These are phyloP conservation scores for Acanthosoma haemorrhoidale DNA, from an alignment of 2,888 invertebrate species.

Conservation along the genomic window DNA sequence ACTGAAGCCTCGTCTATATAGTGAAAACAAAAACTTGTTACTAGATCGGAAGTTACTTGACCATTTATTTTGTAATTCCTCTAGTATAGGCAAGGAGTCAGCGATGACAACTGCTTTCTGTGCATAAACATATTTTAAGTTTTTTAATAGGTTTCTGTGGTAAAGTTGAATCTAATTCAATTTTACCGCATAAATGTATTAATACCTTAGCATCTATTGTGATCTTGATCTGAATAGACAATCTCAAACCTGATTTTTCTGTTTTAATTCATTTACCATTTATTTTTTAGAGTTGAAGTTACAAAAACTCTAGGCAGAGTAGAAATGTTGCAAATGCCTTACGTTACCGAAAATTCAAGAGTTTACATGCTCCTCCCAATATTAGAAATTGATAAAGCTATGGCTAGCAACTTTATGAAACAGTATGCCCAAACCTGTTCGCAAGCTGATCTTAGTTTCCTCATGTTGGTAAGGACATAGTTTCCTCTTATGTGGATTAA, in stretches of 20 bases:
- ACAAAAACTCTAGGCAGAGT: conserved; percentile 80
- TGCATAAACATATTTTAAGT: no score
- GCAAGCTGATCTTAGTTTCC: conserved; percentile 70
- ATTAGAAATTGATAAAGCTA: conserved; percentile 52
- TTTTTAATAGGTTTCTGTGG: no score
- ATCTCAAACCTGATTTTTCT: not conserved
- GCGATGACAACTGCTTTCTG: no score
- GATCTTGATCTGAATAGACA: no score
- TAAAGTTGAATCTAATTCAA: no score
- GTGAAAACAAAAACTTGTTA: no score
- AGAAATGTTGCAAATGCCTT: conserved; percentile 85
- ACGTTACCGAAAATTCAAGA: conserved; percentile 88
- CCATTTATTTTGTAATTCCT: no score
- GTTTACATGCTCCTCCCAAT: conserved; percentile 71
- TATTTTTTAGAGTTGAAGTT: conserved; percentile 61
- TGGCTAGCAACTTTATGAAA: conserved; percentile 62
- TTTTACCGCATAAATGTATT: no score
- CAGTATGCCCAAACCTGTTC: conserved; percentile 68
- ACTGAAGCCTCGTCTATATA: no score
- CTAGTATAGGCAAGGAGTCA: no score
- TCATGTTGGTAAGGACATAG: conserved; percentile 57
- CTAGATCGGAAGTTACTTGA: no score
- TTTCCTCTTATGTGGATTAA: not conserved
- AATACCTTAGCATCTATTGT: no score
- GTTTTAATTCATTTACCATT: not conserved